These are phyloP conservation scores for Poecile montanus DNA, from an alignment of 2,797 vertebrate species.

Conservation along the genomic window DNA sequence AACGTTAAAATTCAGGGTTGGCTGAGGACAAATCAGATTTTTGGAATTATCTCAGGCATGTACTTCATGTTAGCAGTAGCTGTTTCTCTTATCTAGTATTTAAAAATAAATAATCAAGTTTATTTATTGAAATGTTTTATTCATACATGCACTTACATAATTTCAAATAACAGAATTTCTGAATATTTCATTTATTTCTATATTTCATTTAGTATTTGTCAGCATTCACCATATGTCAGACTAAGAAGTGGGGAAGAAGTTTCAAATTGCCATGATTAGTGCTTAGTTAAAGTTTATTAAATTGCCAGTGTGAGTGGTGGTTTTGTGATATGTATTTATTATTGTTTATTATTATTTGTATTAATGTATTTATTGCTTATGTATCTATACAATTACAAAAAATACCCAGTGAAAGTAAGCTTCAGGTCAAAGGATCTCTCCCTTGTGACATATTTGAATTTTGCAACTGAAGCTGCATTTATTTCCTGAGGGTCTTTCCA, in stretches of 20 bases:
- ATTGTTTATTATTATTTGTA: no score
- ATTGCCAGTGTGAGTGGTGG: neutral
- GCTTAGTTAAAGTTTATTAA: neutral
- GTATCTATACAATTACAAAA: neutral
- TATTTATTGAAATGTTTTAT: neutral
- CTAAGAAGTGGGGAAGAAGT: neutral
- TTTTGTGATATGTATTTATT: neutral
- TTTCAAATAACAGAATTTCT: neutral
- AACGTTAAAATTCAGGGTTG: neutral
- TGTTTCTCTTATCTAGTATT: neutral
- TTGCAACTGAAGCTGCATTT: neutral
- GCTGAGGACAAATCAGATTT: neutral
- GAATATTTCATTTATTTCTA: neutral
- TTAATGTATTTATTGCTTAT: neutral
- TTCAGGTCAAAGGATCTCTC: neutral
- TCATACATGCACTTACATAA: neutral
- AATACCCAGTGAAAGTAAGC: neutral
- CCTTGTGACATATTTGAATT: neutral
- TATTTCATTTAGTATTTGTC: neutral
- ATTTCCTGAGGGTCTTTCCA: neutral
- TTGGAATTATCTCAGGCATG: neutral
- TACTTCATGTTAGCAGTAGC: neutral
- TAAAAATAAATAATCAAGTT: neutral
- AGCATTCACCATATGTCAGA: neutral
- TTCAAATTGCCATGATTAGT: neutral